Conservation (phyloP, 1,140 invertebrate species). For the Penaeus vannamei region DNA sequence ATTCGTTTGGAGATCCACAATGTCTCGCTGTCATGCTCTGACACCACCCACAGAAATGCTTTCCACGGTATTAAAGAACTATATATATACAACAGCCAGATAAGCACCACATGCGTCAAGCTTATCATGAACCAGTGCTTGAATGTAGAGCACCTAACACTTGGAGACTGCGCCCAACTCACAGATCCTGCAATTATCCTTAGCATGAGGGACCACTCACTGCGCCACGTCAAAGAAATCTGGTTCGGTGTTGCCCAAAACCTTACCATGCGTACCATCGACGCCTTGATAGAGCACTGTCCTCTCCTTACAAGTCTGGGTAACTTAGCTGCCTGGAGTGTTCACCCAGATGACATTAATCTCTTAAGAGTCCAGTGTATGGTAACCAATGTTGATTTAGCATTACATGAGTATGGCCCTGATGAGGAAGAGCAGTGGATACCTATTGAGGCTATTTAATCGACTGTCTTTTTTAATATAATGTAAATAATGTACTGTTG, state of each 20-base stretch:
- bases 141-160: conserved; percentile 25
- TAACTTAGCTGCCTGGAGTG: conserved; percentile 52
- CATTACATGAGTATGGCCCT: conserved; percentile 43
- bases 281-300: conserved; percentile 51
- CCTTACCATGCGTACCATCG: conserved; percentile 34
- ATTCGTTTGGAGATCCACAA: conserved; percentile 47
- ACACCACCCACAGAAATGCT: background rate
- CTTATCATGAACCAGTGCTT: conserved; percentile 44
- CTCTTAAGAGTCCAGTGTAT: conserved; percentile 43
- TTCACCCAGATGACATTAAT: conserved; percentile 46
- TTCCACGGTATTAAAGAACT: conserved; percentile 38
- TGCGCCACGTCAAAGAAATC: conserved; percentile 36
- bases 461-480: background rate
- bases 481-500: background rate
- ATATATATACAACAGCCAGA: conserved; percentile 37
- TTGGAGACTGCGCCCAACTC: conserved; percentile 50
- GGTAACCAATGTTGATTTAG: conserved; percentile 47
- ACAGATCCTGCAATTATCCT: conserved; percentile 25
- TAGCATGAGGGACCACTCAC: conserved; percentile 22
- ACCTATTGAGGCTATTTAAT: background rate
- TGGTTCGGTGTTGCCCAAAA: conserved; percentile 49
- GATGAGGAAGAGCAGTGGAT: conserved; percentile 44
- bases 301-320: conserved; percentile 46
- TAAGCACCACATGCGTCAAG: conserved; percentile 36
- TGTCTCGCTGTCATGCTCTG: conserved; percentile 1